Conservation (phyloP, 2,797 vertebrate genomes). For the Myripristis jacobus region DNA sequence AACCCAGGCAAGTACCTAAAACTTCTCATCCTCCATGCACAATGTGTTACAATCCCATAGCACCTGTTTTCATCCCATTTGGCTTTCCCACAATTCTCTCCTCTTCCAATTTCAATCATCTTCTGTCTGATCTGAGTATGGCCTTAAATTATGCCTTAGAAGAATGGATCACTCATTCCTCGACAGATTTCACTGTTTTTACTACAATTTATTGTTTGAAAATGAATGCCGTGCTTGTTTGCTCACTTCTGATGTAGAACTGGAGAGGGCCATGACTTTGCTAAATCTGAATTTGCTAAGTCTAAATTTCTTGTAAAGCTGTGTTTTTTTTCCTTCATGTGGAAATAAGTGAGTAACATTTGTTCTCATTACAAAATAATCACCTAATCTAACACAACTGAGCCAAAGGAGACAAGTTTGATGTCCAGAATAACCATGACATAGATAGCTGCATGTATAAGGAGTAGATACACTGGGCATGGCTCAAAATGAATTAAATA, state of each 20-base stretch:
- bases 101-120: slow-evolving; percentile 20
- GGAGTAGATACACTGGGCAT: not conserved
- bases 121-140: slow-evolving; percentile 20
- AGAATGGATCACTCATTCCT: not conserved
- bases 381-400: slow-evolving; percentile 16
- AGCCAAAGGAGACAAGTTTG: slow-evolving; percentile 2
- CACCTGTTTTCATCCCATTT: not conserved
- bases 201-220: not conserved
- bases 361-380: slow-evolving; percentile 22
- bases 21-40: not conserved
- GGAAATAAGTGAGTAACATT: slow-evolving; percentile 7
- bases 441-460: slow-evolving; percentile 8
- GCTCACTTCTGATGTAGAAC: slow-evolving; percentile 3
- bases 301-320: not conserved
- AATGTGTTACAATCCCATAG: not conserved
- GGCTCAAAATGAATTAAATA: slow-evolving; percentile 9
- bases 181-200: slow-evolving; percentile 22
- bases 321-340: not conserved
- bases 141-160: slow-evolving; percentile 6
- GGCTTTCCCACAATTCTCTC: slow-evolving; percentile 1
- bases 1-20: slow-evolving; percentile 7
- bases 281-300: not conserved
- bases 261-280: not conserved
- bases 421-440: slow-evolving; percentile 10
- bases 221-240: slow-evolving; percentile 2